Evolutionary conservation across 2,797 vertebrate species (phyloP), one percentile per base, ranked within the genome.

Genomic region (Takifugu rubripes): DNA sequence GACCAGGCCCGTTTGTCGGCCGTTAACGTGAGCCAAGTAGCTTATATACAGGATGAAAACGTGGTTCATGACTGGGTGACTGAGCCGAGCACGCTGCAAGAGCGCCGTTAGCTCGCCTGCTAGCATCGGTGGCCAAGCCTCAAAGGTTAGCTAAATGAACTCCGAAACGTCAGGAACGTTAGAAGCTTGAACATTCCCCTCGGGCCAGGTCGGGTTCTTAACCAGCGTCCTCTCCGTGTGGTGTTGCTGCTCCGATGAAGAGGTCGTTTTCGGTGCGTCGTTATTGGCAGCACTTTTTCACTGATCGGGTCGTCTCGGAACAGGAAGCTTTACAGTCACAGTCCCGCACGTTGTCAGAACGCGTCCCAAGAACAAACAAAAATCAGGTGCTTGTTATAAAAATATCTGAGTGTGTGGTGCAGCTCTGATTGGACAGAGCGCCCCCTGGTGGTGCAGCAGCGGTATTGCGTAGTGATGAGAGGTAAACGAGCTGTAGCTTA

Each of bases 401-500:
- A 84, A 70, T 73, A 72, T 82, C 72, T 79, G 81, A 80, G 77
- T 65, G 73, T 31, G 29, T 10, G 31, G 31, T 4, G 27, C 27
- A 3, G 27, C 27, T 29, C 2, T 27, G 62, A 53, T 74, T 25
- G 56, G n/a, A n/a, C 72, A 57, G 66, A 59, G 81, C 61, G 66
- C 79, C 75, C 71, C 77, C 78, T 24, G 79, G 79, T 78, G 83
- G 79, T 59, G 81, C 64, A 78, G 84, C 84, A 81, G 87, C 78
- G 71, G 84, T 91, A 91, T 91, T 92, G 90, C 90, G 89, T 89
- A 83, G 84, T 87, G 89, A 89, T 84, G 83, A 90, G 91, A 92
- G 90, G 90, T 92, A 91, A 90, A 83, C 87, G 86, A 88, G 87
- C 83, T 86, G 83, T 91, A 92, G 91, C 90, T 92, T 92, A 92